Conservation (phyloP, 2,113 vertebrate species). For the Leucopternis melanops region DNA sequence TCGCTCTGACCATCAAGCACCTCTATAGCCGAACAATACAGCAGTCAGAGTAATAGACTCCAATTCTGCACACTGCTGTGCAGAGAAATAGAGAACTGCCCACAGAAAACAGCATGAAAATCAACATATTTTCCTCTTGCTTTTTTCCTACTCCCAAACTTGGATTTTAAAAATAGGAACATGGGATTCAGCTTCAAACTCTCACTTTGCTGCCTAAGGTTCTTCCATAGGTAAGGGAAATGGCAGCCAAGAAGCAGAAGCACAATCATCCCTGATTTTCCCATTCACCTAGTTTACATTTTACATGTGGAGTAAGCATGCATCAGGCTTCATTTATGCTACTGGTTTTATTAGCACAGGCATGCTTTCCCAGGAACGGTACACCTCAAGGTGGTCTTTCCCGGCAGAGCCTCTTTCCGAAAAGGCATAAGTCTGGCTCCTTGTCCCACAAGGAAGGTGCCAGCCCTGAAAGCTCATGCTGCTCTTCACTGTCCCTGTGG, state of each 20-base stretch:
- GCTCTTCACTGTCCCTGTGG: too few relatives aligned
- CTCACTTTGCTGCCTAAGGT: background rate
- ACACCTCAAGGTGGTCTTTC: too few relatives aligned
- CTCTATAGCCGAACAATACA: background rate
- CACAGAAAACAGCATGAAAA: constrained; percentile 15
- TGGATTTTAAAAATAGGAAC: background rate
- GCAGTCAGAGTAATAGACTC: background rate
- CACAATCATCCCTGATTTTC: background rate
- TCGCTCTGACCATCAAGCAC: background rate
- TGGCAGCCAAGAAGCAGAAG: background rate
- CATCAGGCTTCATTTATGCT: background rate
- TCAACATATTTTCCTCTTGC: background rate
- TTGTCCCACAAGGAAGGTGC: too few relatives aligned
- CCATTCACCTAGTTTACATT: constrained; percentile 6
- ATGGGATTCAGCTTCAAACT: background rate
- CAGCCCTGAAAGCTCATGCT: too few relatives aligned
- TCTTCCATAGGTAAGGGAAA: background rate
- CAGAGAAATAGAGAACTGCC: background rate
- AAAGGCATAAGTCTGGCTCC: too few relatives aligned
- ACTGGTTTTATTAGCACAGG: background rate
- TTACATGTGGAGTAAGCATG: background rate
- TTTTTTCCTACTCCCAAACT: background rate
- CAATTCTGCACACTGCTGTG: background rate
- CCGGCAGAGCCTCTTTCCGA: too few relatives aligned
- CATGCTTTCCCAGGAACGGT: too few relatives aligned